These are phyloP conservation scores for Cercocebus atys DNA, from an alignment of 2,113 vertebrate species.

Conservation along the genomic window DNA sequence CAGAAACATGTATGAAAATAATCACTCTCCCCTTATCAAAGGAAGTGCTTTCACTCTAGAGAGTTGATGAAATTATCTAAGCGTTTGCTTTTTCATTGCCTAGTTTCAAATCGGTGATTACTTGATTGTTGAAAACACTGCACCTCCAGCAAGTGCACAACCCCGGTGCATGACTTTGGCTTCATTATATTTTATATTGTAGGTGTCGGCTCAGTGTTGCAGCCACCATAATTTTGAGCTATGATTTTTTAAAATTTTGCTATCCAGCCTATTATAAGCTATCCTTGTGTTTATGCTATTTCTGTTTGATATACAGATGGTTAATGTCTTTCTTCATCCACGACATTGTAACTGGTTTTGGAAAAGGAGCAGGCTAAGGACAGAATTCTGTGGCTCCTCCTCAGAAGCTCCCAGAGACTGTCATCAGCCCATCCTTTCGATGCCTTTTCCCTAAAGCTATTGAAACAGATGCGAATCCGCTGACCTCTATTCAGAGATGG, in stretches of 20 bases:
- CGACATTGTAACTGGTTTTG: too few relatives aligned
- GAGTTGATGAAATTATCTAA: accelerated
- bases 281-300: background rate
- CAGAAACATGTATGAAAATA: background rate
- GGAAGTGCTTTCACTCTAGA: background rate
- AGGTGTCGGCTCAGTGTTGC: background rate
- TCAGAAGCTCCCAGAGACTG: background rate
- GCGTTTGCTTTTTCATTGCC: too few relatives aligned
- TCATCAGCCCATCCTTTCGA: accelerated
- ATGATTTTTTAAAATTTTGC: background rate
- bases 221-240: background rate
- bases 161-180: accelerated
- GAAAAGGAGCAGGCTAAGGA: background rate
- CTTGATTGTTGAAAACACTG: background rate
- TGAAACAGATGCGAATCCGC: background rate
- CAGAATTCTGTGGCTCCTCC: background rate
- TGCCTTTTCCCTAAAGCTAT: background rate
- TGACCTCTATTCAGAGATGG: background rate
- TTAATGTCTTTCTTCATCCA: background rate
- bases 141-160: accelerated
- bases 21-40: too few relatives aligned
- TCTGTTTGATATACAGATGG: background rate
- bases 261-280: background rate
- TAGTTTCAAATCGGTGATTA: background rate
- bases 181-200: background rate